Conservation (phyloP, 2,113 vertebrate species). For the Lophura nycthemera region DNA sequence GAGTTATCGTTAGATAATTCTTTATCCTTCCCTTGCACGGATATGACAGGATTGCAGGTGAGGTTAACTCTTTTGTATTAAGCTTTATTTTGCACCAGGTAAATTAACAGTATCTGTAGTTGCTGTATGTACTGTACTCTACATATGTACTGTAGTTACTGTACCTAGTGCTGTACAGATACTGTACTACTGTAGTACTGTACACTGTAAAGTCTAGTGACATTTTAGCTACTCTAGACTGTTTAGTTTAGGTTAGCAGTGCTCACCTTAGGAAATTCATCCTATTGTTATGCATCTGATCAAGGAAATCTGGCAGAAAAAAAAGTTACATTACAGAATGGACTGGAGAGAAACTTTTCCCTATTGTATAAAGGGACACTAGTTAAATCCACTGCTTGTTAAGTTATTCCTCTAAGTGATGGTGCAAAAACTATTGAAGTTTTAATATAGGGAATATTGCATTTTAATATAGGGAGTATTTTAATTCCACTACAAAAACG, state of each 20-base stretch:
- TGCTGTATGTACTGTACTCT: neutral
- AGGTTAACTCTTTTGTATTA: neutral
- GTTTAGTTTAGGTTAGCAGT: neutral
- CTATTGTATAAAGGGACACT: neutral
- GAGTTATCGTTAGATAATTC: neutral
- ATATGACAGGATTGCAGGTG: neutral
- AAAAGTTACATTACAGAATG: neutral
- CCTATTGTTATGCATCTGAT: neutral
- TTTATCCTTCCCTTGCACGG: neutral
- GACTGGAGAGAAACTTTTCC: neutral
- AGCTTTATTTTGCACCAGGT: neutral
- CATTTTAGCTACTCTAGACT: neutral
- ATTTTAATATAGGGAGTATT: neutral
- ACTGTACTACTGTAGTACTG: too few species aligned
- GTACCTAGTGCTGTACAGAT: too few species aligned
- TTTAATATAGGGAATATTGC: neutral
- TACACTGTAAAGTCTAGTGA: neutral
- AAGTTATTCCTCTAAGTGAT: neutral
- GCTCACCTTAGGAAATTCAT: neutral
- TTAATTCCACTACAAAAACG: neutral
- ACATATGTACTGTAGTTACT: too few species aligned
- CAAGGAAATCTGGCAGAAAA: neutral
- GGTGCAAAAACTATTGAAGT: neutral
- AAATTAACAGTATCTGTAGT: neutral
- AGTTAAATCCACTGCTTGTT: neutral